phyloP scores from a whole-genome alignment of 2,113 vertebrate genomes.

The Alaudala cheleensis region DNA sequence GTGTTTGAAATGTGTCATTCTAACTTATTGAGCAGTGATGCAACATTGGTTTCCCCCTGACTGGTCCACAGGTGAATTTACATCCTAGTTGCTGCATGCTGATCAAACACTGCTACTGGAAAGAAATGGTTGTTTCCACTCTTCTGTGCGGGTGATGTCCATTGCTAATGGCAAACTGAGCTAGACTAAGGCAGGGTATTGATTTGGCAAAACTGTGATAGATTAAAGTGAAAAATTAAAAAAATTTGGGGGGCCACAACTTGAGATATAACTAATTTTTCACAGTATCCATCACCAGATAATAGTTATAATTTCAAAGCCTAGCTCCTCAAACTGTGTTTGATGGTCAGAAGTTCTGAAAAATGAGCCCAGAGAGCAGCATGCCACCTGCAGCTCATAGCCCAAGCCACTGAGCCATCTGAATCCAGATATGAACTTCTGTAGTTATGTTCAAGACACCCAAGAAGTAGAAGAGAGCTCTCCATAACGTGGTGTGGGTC shows the following conservation, averaged over 20 bases:
- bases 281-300: background rate
- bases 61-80: background rate
- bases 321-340: background rate
- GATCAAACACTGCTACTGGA: background rate
- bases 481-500: background rate
- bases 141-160: background rate
- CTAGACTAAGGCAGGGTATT: background rate
- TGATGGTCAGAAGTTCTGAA: background rate
- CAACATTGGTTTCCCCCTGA: background rate
- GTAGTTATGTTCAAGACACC: background rate
- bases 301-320: background rate
- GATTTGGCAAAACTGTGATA: background rate
- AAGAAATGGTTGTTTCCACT: background rate
- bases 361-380: background rate
- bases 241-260: background rate
- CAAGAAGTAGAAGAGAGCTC: background rate
- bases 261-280: background rate
- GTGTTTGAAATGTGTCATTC: background rate
- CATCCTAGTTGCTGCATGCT: background rate
- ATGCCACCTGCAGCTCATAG: background rate
- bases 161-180: background rate
- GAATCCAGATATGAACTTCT: background rate
- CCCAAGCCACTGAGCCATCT: background rate
- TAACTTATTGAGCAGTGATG: background rate
- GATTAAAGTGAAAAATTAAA: background rate